phyloP scores from a whole-genome alignment of 2,113 vertebrate species.

The Felis catus region DNA sequence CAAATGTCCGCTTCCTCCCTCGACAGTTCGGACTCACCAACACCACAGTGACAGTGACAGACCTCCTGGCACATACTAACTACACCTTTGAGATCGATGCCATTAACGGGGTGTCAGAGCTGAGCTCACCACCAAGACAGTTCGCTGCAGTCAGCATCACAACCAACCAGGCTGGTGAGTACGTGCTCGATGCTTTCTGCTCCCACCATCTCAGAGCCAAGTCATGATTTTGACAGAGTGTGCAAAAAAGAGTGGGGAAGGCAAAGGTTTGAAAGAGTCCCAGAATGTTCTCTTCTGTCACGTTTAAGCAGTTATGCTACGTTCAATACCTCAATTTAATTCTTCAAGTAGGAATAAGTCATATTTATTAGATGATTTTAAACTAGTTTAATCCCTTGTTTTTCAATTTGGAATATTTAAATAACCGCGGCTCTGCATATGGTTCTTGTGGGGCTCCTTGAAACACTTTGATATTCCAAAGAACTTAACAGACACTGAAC shows the following conservation, averaged over 20 bases:
- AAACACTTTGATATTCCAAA: not conserved
- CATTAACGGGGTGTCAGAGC: conserved; percentile 92
- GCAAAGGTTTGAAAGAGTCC: not conserved
- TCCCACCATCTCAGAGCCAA: not conserved
- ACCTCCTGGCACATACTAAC: conserved; percentile 97
- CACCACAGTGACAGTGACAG: conserved; percentile 94
- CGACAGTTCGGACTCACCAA: conserved; percentile 92
- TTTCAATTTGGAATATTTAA: not conserved
- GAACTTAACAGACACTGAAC: not conserved
- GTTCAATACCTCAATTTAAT: not conserved
- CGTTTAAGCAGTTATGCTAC: not conserved
- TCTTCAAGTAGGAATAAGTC: not conserved
- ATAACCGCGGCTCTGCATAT: not conserved
- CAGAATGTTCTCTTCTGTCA: not conserved
- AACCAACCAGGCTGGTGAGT: conserved; percentile 98
- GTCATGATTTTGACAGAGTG: not conserved
- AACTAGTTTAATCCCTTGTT: not conserved
- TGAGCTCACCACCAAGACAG: conserved; percentile 88
- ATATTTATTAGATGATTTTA: not conserved
- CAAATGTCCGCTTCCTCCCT: conserved; percentile 93
- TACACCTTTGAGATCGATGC: conserved; percentile 99
- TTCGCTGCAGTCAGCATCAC: conserved; percentile 97
- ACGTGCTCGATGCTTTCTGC: not conserved
- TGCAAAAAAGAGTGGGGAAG: too few species aligned
- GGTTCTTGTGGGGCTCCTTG: not conserved